Percentiles rank a stretch among this genome's conserved stretches.
phyloP scores from a whole-genome alignment of 1,140 invertebrate genomes.

The Cotesia typhae region DNA sequence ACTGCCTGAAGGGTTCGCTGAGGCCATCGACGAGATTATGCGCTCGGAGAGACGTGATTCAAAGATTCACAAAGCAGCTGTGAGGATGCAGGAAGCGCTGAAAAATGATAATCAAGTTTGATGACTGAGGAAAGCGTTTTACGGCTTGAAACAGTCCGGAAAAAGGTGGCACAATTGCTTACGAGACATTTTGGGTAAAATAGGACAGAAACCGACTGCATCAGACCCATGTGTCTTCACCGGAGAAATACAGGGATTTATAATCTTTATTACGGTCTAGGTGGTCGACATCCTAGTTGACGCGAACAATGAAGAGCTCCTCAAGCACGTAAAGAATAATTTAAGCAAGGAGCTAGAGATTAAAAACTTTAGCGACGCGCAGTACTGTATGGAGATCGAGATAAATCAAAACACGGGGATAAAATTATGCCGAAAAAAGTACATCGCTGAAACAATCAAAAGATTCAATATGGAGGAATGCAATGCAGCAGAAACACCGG shows the following conservation, averaged over 20 bases:
- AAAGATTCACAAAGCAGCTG: not conserved
- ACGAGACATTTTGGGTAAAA: conserved; percentile 25
- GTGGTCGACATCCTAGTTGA: conserved; percentile 35
- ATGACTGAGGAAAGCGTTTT: conserved; percentile 47
- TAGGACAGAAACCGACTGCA: too few species aligned
- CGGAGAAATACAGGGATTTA: conserved; percentile 33
- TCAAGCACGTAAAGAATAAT: conserved; percentile 32
- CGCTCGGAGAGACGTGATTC: not conserved
- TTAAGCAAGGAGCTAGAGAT: conserved; percentile 32
- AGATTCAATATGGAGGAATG: conserved; percentile 17
- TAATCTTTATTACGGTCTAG: not conserved
- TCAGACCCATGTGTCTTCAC: too few species aligned
- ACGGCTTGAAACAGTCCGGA: conserved; percentile 53
- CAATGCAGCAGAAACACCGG: conserved; percentile 2
- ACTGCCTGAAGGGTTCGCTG: not conserved
- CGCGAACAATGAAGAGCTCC: conserved; percentile 38
- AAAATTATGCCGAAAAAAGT: too few species aligned
- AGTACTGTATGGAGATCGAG: conserved; percentile 18
- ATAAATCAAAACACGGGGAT: not conserved
- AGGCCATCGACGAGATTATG: conserved; percentile 16
- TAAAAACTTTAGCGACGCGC: conserved; percentile 30
- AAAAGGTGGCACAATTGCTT: conserved; percentile 50
- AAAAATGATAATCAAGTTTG: conserved; percentile 42
- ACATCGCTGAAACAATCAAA: not conserved
- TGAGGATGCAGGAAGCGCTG: conserved; percentile 15